Percentiles rank a stretch among this genome's conserved stretches.
phyloP scores from a whole-genome alignment of 1,140 invertebrate species.

The Drosophila littoralis region DNA sequence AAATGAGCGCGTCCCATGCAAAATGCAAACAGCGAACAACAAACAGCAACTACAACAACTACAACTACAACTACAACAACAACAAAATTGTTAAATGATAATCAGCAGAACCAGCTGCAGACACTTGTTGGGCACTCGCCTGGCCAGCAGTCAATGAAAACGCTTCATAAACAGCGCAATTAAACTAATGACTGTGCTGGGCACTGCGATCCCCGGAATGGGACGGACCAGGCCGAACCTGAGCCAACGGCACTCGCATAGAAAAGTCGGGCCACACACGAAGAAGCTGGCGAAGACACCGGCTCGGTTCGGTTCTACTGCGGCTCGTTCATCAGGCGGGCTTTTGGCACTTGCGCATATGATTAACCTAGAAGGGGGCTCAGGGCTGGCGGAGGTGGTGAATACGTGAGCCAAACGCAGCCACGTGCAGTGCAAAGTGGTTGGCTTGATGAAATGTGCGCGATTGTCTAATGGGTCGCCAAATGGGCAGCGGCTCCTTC shows the following conservation, averaged over 20 bases:
- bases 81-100: constrained; percentile 56
- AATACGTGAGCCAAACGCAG: constrained; percentile 26
- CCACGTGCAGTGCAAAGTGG: constrained; percentile 61
- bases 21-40: constrained; percentile 48
- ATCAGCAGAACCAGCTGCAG: constrained; percentile 57
- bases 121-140: constrained; percentile 34
- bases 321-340: constrained; percentile 33
- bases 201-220: constrained; percentile 31
- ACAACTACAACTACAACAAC: too few relatives aligned
- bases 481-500: constrained; percentile 51
- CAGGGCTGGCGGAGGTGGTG: constrained; percentile 5
- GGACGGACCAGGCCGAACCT: not conserved
- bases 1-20: constrained; percentile 66
- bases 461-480: constrained; percentile 82
- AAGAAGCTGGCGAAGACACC: constrained; percentile 46
- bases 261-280: constrained; percentile 68
- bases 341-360: constrained; percentile 80
- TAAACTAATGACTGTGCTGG: constrained; percentile 80
- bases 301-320: constrained; percentile 16
- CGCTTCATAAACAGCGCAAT: constrained; percentile 78
- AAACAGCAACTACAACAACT: constrained; percentile 26
- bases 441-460: constrained; percentile 53
- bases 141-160: constrained; percentile 41
- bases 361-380: constrained; percentile 53
- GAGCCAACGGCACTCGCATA: constrained; percentile 40